Evolutionary conservation across 1,140 invertebrate species (phyloP), one percentile per base, ranked within the genome.

Genomic region (Lucilia sericata): DNA sequence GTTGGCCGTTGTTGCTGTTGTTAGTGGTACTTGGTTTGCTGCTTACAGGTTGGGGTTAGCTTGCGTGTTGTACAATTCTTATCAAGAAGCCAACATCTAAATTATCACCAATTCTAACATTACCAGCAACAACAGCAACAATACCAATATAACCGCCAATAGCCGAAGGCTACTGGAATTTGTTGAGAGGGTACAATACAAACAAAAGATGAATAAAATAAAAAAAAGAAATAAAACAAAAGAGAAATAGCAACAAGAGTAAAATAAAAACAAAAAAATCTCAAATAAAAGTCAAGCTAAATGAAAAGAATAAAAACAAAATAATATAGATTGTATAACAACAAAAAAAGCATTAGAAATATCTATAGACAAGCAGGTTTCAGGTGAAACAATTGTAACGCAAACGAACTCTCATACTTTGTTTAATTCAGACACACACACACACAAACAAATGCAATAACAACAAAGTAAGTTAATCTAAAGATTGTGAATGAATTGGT

Each of bases 31-130:
- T 21, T n/a, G 42, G 2, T 14, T 5, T 47, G n/a, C 34, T 80
- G 42, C 4, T 49, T 51, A 2, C 25, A 30, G 12, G 12, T 51
- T 80, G 10, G 42, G 42, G 47, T 49, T 21, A 17, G 42, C 36
- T 78, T 80, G 42, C 76, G 42, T 80, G 76, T 78, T 78, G 75
- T 80, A 49, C 42, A 49, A 65, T 74, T 82, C 84, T 83, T 85
- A 83, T 85, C 84, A 85, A 78, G 75, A 81, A 80, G 82, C 47
- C 84, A 85, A 85, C 74, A 85, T 85, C 84, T 85, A 82, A 85
- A 85, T 85, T 85, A 85, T 85, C 84, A 74, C 82, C 34, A 75
- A 30, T 30, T 34, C 65, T 36, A 65, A 80, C 51, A 42, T 9
- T 21, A 74, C 5, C 84, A 82, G 19, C 60, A 84, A 49, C 84